These are phyloP conservation scores for Nymphicus hollandicus DNA, from an alignment of 2,113 vertebrate species.

Conservation along the genomic window DNA sequence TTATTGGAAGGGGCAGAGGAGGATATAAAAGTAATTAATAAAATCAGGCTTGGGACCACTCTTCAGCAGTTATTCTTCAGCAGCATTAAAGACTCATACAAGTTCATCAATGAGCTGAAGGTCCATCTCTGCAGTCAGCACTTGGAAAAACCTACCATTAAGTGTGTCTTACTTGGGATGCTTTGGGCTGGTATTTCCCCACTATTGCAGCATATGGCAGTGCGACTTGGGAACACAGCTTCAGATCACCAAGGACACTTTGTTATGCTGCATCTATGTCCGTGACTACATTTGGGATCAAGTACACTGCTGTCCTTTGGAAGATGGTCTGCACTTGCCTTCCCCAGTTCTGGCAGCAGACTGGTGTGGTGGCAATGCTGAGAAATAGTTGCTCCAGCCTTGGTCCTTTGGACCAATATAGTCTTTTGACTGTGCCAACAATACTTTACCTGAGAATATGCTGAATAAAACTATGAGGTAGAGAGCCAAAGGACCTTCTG, in stretches of 20 bases:
- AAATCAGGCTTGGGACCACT: background rate
- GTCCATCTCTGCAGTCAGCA: background rate
- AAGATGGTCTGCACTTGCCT: background rate
- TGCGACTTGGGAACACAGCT: background rate
- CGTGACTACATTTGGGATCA: background rate
- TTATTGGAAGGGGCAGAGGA: background rate
- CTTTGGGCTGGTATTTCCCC: background rate
- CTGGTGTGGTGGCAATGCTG: background rate
- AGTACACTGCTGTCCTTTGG: background rate
- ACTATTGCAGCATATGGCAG: background rate
- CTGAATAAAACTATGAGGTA: background rate
- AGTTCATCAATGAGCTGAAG: background rate
- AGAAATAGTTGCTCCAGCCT: background rate
- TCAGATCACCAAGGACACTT: background rate
- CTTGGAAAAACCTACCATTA: background rate
- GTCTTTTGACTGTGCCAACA: background rate
- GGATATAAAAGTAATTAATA: background rate
- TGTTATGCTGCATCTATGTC: background rate
- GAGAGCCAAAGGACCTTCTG: background rate
- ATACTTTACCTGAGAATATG: background rate
- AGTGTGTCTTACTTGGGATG: background rate
- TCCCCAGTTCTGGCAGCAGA: background rate
- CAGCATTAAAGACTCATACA: background rate
- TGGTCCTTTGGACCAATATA: background rate
- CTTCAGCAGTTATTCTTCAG: background rate